phyloP scores from a whole-genome alignment of 2,888 invertebrate species.

The Mythimna lalbum region DNA sequence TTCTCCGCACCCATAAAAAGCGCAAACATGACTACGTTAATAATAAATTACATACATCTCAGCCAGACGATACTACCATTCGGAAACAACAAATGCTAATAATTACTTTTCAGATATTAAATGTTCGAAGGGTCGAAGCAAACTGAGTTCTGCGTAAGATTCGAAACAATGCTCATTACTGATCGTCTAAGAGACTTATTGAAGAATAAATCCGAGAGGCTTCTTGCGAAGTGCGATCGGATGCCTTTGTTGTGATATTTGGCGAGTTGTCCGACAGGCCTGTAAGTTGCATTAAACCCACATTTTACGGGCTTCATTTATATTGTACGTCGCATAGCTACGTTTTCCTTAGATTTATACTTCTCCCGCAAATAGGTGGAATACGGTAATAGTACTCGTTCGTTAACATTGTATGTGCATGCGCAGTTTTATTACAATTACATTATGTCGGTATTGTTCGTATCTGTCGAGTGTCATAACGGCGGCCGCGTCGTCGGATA shows the following conservation, averaged over 20 bases:
- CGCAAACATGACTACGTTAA: conserved; percentile 81
- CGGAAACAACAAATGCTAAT: conserved; percentile 81
- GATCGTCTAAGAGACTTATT: conserved; percentile 76
- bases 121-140: conserved; percentile 69
- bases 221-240: conserved; percentile 54
- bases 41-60: conserved; percentile 83
- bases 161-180: conserved; percentile 74
- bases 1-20: conserved; percentile 80
- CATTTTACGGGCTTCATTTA: conserved; percentile 61
- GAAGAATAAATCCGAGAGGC: conserved; percentile 72
- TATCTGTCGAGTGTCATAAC: conserved; percentile 65
- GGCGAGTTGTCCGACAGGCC: conserved; percentile 43
- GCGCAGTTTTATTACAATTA: conserved; percentile 65
- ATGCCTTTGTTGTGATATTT: conserved; percentile 59
- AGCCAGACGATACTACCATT: conserved; percentile 77
- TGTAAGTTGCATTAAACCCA: conserved; percentile 57
- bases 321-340: conserved; percentile 46
- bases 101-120: conserved; percentile 80
- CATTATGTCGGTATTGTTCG: conserved; percentile 63
- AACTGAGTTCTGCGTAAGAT: conserved; percentile 55
- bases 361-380: conserved; percentile 45
- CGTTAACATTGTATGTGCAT: conserved; percentile 61
- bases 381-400: conserved; percentile 69
- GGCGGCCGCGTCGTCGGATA: conserved; percentile 70
- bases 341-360: conserved; percentile 53